These are phyloP conservation scores for Liolophura sinensis DNA, from an alignment of 1,140 invertebrate genomes.

Conservation along the genomic window DNA sequence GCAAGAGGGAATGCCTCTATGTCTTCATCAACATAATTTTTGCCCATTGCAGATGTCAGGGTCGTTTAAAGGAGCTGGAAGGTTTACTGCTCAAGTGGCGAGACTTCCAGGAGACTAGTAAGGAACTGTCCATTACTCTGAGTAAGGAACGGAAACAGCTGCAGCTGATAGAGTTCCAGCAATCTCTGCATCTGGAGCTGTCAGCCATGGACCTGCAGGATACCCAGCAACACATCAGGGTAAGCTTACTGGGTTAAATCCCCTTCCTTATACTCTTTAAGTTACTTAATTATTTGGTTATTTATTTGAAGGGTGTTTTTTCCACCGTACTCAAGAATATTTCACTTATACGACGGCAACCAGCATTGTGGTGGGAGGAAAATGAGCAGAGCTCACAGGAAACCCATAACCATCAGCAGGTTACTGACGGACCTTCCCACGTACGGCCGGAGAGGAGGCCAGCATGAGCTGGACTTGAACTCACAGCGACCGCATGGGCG, in stretches of 20 bases:
- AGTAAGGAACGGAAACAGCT: conserved; percentile 32
- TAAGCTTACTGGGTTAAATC: conserved; percentile 65
- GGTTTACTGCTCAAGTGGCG: conserved; percentile 66
- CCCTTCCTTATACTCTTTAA: conserved; percentile 77
- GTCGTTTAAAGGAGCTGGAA: conserved; percentile 52
- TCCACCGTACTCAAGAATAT: too few species aligned
- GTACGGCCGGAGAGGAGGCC: too few species aligned
- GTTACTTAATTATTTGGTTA: too few species aligned
- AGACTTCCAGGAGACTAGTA: conserved; percentile 33
- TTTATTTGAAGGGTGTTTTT: too few species aligned
- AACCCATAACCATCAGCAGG: too few species aligned
- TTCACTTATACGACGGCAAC: too few species aligned
- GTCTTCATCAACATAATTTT: conserved; percentile 9
- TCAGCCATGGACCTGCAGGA: conserved; percentile 66
- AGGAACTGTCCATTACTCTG: conserved; percentile 35
- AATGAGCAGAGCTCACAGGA: too few species aligned
- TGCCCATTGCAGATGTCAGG: conserved; percentile 55
- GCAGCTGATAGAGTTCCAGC: conserved; percentile 14
- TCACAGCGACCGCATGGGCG: too few species aligned
- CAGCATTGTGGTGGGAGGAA: too few species aligned
- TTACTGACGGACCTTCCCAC: too few species aligned
- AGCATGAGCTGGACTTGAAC: too few species aligned
- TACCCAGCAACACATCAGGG: conserved; percentile 71
- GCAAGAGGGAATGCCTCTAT: conserved; percentile 1
- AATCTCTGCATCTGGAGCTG: conserved; percentile 48